These are phyloP conservation scores for Eilema sororculum DNA, from an alignment of 2,888 invertebrate genomes.

Conservation along the genomic window DNA sequence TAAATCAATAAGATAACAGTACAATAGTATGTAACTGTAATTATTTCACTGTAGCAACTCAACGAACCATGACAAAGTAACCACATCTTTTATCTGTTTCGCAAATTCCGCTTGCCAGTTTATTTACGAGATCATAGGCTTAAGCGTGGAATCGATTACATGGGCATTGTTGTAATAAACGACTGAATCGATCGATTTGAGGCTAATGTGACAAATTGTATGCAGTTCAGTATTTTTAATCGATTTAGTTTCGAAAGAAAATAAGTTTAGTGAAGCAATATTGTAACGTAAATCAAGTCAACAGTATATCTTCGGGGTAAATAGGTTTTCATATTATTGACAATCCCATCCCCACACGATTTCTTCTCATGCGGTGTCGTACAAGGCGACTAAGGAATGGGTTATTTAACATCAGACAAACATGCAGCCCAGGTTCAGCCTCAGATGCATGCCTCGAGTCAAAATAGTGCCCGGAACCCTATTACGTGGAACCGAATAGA, in stretches of 20 bases:
- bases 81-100: conserved; percentile 32
- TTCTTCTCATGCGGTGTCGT: no score
- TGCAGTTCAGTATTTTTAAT: neutral
- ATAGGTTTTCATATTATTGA: no score
- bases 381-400: no score
- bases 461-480: no score
- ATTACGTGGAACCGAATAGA: no score
- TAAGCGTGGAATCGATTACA: conserved; percentile 33
- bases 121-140: conserved; percentile 26
- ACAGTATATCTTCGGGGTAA: neutral
- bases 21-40: no score
- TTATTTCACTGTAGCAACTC: neutral
- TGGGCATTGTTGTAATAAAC: conserved; percentile 25
- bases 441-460: no score
- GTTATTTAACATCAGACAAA: no score
- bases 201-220: conserved; percentile 12
- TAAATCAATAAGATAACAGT: no score
- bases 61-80: conserved; percentile 28
- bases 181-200: conserved; percentile 17
- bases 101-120: conserved; percentile 25
- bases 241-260: neutral
- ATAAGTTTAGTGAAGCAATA: neutral
- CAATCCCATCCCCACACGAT: no score
- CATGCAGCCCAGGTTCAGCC: no score
- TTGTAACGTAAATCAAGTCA: neutral